Evolutionary conservation across 2,797 vertebrate genomes (phyloP).

Genomic region (Staurois parvus): DNA sequence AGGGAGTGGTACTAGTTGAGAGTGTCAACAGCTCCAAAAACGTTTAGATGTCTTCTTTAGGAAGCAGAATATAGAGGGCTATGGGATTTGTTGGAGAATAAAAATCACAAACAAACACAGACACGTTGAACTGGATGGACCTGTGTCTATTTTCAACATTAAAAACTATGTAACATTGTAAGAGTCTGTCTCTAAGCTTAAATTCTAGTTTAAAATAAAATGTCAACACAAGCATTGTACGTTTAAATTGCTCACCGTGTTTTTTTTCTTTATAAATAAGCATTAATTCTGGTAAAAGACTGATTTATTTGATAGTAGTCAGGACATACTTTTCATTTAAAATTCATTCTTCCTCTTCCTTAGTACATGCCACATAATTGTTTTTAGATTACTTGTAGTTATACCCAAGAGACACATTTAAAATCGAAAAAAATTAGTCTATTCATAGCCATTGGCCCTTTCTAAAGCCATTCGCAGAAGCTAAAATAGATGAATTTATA

Average conservation of each 20-base stretch:
- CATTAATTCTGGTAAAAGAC: not conserved
- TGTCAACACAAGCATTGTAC: too few species aligned
- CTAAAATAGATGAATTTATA: constrained; percentile 10
- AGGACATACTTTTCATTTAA: not conserved
- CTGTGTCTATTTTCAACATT: too few species aligned
- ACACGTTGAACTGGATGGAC: too few species aligned
- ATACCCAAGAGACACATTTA: constrained; percentile 10
- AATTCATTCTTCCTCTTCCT: not conserved
- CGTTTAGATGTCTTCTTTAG: too few species aligned
- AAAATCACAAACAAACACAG: too few species aligned
- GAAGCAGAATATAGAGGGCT: too few species aligned
- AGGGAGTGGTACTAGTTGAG: too few species aligned
- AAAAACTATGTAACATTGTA: too few species aligned
- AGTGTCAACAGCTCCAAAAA: too few species aligned
- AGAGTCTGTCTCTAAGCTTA: too few species aligned
- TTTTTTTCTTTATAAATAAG: not conserved
- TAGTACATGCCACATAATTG: not conserved
- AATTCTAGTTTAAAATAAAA: too few species aligned
- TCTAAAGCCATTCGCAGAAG: not conserved
- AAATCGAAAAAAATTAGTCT: not conserved
- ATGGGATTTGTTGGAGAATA: too few species aligned
- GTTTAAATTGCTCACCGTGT: not conserved
- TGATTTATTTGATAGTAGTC: not conserved
- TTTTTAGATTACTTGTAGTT: constrained; percentile 3
- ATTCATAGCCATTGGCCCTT: constrained; percentile 13